Percentiles rank a stretch among this genome's conserved stretches.
These are phyloP conservation scores for Zosterops lateralis DNA, from an alignment of 2,113 vertebrate genomes.

Conservation along the genomic window DNA sequence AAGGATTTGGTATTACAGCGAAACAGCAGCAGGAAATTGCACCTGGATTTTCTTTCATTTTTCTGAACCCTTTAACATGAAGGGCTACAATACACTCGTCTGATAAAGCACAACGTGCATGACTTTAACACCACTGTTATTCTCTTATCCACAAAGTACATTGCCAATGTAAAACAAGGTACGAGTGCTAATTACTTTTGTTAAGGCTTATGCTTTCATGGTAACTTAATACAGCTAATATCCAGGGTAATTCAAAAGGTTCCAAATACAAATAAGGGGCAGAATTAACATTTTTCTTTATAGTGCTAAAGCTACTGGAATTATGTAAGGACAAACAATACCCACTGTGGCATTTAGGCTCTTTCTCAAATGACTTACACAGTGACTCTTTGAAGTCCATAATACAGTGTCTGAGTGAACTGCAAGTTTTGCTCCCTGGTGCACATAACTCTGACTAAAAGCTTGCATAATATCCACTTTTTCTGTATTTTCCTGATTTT, in stretches of 20 bases:
- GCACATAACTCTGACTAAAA: background rate
- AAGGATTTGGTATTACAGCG: background rate
- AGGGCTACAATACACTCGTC: background rate
- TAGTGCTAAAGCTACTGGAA: background rate
- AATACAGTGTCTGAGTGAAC: background rate
- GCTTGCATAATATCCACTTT: background rate
- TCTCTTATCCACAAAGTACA: slow-evolving; percentile 4
- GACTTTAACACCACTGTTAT: background rate
- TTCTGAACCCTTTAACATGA: slow-evolving; percentile 14
- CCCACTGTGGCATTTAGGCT: background rate
- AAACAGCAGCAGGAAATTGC: background rate
- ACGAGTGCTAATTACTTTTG: slow-evolving; percentile 32
- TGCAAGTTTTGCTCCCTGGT: background rate
- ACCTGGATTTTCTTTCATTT: background rate
- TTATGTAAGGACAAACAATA: background rate
- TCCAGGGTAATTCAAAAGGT: background rate
- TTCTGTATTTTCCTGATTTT: background rate
- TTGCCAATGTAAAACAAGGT: background rate
- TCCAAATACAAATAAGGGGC: background rate
- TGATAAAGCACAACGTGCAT: background rate
- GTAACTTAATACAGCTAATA: slow-evolving; percentile 6
- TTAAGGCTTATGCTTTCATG: background rate
- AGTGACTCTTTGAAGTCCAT: background rate
- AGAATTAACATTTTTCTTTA: background rate
- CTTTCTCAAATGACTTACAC: background rate